Evolutionary conservation across 2,113 vertebrate species (phyloP), one percentile per base, ranked within the genome.

Genomic region (Telmatochromis sp.): DNA sequence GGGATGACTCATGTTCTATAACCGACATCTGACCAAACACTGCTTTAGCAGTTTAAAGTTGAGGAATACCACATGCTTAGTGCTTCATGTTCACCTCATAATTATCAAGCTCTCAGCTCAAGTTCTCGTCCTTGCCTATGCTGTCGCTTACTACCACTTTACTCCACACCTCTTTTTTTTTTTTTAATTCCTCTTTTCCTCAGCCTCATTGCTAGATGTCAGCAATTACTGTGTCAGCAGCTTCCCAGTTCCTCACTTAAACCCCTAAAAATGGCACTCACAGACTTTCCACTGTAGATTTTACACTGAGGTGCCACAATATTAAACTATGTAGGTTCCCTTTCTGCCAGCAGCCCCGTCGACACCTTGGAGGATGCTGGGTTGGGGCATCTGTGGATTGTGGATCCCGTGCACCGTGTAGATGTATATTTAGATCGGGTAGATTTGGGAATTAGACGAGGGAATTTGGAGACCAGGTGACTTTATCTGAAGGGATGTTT

Each of bases 141-240:
- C 55, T 63, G 82, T 85, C 68, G 35, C 81, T 70, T 79, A 80
- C 55, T 45, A 6, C 26, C 89, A 81, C 87, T 88, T 88, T 88
- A 79, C 45, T 87, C 88, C 83, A 79, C 84, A 79, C 81, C 21
- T 68, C 70, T 45, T 82, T 82, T 86, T 58, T 49, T 58, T 49
- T 58, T 49, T 53, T 12, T 0, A 11, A 42, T 31, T 37, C 15
- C 3, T 12, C 21, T 80, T 63, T 80, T 63, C 23, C 90, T 85
- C 85, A 78, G 68, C 42, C 73, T 91, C 28, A 21, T 79, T 85
- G 73, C 89, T 11, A 82, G 47, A 89, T 82, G 91, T 80, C 86
- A 88, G 85, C 84, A 90, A 90, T 91, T 89, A 91, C 88, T 86
- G 84, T 93, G 91, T 92, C 91, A 90, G 84, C 70, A 70, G 84